These are phyloP conservation scores for Trididemnum clinides DNA, from an alignment of 23 tunicate genomes.

Conservation along the genomic window DNA sequence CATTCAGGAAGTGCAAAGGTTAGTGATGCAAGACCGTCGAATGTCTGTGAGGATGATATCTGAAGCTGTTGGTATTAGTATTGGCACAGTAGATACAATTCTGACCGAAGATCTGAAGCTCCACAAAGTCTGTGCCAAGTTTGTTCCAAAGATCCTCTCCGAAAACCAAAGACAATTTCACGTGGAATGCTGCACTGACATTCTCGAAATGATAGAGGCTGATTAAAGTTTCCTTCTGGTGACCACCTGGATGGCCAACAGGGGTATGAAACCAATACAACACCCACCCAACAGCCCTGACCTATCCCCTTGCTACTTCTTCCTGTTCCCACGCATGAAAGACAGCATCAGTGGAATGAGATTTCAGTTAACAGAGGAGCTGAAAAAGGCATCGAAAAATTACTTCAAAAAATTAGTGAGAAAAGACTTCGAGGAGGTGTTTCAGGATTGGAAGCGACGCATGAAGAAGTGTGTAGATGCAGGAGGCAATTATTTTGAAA, in stretches of 20 bases:
- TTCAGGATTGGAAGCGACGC: conserved; percentile 12
- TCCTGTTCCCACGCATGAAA: conserved; percentile 26
- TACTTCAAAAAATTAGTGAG: not conserved
- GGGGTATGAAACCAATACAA: not conserved
- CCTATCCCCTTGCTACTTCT: conserved; percentile 11
- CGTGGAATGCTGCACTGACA: no score
- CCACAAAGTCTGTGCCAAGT: no score
- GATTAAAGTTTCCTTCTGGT: no score
- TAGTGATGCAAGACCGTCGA: no score
- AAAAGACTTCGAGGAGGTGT: conserved; percentile 21
- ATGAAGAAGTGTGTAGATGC: conserved; percentile 20
- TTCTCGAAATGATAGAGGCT: no score
- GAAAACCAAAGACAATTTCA: no score
- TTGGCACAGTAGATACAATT: no score
- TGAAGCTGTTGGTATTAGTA: no score
- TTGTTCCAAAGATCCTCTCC: no score
- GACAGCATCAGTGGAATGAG: conserved; percentile 8
- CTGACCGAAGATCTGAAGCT: no score
- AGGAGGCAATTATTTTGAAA: conserved; percentile 13
- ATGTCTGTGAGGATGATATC: no score
- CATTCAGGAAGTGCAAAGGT: no score
- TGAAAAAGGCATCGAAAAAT: conserved; percentile 16
- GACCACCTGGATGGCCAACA: conserved; percentile 21
- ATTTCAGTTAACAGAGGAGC: conserved; percentile 17
- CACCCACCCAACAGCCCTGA: conserved; percentile 20